phyloP scores from a whole-genome alignment of 2,888 invertebrate genomes.

The Augiades crinisus region DNA sequence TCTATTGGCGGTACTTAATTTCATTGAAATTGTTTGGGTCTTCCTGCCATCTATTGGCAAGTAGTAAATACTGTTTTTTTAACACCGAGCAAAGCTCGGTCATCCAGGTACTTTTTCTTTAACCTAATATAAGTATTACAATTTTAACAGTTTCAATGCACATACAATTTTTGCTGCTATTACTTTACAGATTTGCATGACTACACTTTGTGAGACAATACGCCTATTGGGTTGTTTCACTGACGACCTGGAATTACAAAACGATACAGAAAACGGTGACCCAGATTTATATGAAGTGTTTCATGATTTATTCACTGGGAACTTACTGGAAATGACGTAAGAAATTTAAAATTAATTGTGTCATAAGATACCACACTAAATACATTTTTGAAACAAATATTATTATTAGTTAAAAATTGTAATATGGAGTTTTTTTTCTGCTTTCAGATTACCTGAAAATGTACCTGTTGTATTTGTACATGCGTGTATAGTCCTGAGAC shows the following conservation, averaged over 20 bases:
- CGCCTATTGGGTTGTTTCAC: slow-evolving; percentile 95
- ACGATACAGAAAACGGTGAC: slow-evolving; percentile 66
- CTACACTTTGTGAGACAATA: slow-evolving; percentile 96
- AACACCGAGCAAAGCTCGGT: no score
- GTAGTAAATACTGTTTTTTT: no score
- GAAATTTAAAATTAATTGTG: no score
- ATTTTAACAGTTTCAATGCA: no score
- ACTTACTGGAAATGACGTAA: slow-evolving; percentile 86
- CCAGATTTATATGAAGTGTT: slow-evolving; percentile 78
- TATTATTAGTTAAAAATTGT: not conserved
- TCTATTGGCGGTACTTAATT: no score
- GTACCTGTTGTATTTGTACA: slow-evolving; percentile 91
- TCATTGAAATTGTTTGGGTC: no score
- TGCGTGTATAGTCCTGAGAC: slow-evolving; percentile 91
- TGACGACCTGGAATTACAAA: slow-evolving; percentile 67
- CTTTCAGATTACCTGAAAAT: slow-evolving; percentile 83
- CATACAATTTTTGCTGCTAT: no score
- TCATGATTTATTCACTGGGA: slow-evolving; percentile 89
- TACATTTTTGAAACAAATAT: no score
- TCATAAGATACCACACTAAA: no score
- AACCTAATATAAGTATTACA: no score
- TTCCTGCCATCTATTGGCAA: no score
- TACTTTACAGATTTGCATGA: slow-evolving; percentile 92
- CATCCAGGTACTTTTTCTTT: no score
- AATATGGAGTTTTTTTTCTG: not conserved